Conservation (phyloP, 2,113 vertebrate genomes). For the Ellobius talpinus region DNA sequence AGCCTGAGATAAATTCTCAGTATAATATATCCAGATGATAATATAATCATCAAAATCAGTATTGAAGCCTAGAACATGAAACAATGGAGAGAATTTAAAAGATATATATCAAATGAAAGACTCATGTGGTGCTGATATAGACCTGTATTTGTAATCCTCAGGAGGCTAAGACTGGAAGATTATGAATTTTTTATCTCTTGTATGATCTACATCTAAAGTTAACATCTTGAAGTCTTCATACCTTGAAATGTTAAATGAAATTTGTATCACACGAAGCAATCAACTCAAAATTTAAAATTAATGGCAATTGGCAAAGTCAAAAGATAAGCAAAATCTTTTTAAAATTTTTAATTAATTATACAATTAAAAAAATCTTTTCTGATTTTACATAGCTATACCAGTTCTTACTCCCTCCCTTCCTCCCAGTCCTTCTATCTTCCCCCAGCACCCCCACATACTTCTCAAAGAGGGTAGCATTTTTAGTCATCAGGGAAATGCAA, state of each 20-base stretch:
- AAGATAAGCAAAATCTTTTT: background rate
- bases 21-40: background rate
- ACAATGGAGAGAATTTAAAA: background rate
- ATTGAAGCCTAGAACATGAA: background rate
- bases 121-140: background rate
- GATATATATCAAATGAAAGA: background rate
- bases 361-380: no score
- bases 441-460: no score
- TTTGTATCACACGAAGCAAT: background rate
- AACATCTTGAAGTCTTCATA: background rate
- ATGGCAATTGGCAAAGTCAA: background rate
- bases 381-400: no score
- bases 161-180: background rate
- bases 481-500: no score
- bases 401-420: no score
- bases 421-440: no score
- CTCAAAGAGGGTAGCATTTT: no score
- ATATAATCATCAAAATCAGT: background rate
- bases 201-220: background rate
- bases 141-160: background rate
- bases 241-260: background rate
- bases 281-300: background rate
- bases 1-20: background rate
- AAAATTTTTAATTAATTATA: no score
- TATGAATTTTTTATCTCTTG: background rate